These are phyloP conservation scores for Oryzias celebensis DNA, from an alignment of 2,113 vertebrate species.

Conservation along the genomic window DNA sequence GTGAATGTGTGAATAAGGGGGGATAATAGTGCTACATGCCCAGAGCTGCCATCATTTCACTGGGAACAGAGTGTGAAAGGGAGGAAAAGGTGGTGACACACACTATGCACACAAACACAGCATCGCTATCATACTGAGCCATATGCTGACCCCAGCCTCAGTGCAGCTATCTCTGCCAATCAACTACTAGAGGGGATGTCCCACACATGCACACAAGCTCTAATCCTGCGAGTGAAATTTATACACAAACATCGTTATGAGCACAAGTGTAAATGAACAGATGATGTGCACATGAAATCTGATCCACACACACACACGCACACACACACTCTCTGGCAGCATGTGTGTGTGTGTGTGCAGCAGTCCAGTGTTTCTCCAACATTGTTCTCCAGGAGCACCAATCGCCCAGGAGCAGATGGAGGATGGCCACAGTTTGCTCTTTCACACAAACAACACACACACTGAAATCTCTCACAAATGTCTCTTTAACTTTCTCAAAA, in stretches of 20 bases:
- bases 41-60: conserved; percentile 91
- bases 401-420: conserved; percentile 91
- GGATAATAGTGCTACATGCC: conserved; percentile 90
- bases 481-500: not conserved
- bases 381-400: conserved; percentile 80
- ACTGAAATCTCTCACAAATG: conserved; percentile 2
- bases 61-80: conserved; percentile 85
- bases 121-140: conserved; percentile 91
- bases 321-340: conserved; percentile 73
- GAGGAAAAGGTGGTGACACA: conserved; percentile 77
- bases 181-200: conserved; percentile 82
- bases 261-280: conserved; percentile 21
- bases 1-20: conserved; percentile 10
- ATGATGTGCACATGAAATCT: conserved; percentile 47
- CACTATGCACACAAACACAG: conserved; percentile 67
- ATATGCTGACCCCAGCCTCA: conserved; percentile 97
- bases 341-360: conserved; percentile 25
- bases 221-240: conserved; percentile 52
- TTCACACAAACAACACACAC: conserved; percentile 56
- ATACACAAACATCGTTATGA: conserved; percentile 31
- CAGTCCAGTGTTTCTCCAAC: conserved; percentile 70
- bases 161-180: conserved; percentile 91
- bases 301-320: conserved; percentile 65
- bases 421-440: conserved; percentile 79
- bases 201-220: conserved; percentile 32